Base-by-base conservation (phyloP, 2,113 vertebrate genomes). In the Phalacrocorax aristotelis region DNA sequence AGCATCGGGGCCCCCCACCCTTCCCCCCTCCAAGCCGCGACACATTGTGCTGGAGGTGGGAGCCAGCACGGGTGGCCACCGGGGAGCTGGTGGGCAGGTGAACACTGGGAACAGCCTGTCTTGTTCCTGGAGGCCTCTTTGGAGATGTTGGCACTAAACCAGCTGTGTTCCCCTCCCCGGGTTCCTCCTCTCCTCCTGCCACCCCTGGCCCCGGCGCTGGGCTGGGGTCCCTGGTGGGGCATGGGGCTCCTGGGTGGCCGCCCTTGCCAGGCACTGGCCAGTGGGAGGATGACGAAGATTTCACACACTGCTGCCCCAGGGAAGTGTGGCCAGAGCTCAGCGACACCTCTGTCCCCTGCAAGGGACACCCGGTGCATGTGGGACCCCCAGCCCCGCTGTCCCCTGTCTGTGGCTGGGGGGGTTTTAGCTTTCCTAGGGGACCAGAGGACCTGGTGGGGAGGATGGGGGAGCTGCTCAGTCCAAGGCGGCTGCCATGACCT, bases 191-290 rank as follows among this genome's bases (percentile, higher is more conserved):
- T 40, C 34, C 74, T 80, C 36, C 75, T 7, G 20, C 66, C 4
- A 0, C 10, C 57, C 51, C 70, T 1, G 2, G 48, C 1, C 51
- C 66, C 1, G 2, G 48, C 1, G 0, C 62, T 14, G 57, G 36
- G 18, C 6, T 38, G 65, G 65, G 38, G 12, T 85, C 76, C 62
- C 9, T 1, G 16, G 26, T 27, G 32, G 26, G 57, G 11, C 3
- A 21, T 1, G 2, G 52, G 5, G 32, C n/a, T 55, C 46, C 30
- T 4, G 2, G 38, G 30, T 1, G 6, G 40, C 61, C 10, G 7
- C 6, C 68, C 21, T 46, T 25, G 44, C 15, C 44, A 18, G 18
- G 25, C 17, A 29, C 34, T 2, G 3, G n/a, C 11, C 30, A 7
- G 9, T 15, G 54, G 54, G 61, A 65, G 48, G 49, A 17, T 15